Base-by-base conservation (phyloP, 2,113 vertebrate genomes). In the Hystrix cristata region DNA sequence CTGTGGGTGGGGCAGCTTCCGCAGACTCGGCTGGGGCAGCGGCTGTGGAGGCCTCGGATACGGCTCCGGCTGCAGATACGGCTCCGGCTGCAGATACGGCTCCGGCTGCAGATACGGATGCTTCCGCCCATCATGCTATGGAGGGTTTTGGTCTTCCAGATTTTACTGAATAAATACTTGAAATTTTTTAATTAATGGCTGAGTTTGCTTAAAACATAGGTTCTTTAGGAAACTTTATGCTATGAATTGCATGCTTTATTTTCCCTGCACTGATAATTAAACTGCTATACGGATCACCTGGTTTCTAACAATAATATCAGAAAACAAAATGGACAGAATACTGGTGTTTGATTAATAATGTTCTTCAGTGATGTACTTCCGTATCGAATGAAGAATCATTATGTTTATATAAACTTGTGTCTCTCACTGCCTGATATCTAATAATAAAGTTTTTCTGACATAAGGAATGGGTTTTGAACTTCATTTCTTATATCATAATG, bases 141-240 rank as follows among this genome's bases (percentile, higher is more conserved):
- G 94, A 83, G 46, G 81, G 51, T 94, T 55, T 53, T 74, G 93
- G 59, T 91, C 43, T 53, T 95, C 55, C 60, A 91, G 94, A 12
- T 96, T 85, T 85, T 96, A 92, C 9, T 95, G 81, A 97, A 85
- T 59, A 72, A 83, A 57, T 8, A 65, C 46, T 64, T 92, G 60
- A 91, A 83, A 55, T 23, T 71, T 72, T 48, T 53, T 0, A 65
- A 9, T 59, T 34, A 2, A 3, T 72, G 59, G 4, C 72, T 25
- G 53, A 19, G 4, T 59, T 38, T 88, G 84, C 43, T 48, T 78
- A 18, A 25, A 5, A 46, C 31, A 27, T n/a, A 87, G 3, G 53
- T 82, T 79, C 31, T 92, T 46, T 16, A 55, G 38, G 43, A 48
- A 60, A 43, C 18, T 65, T 53, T 60, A 48, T 43, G 38, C 13